Evolutionary conservation across 2,797 vertebrate genomes (phyloP), one percentile per base, ranked within the genome.

Genomic region (Myotis vivesi): DNA sequence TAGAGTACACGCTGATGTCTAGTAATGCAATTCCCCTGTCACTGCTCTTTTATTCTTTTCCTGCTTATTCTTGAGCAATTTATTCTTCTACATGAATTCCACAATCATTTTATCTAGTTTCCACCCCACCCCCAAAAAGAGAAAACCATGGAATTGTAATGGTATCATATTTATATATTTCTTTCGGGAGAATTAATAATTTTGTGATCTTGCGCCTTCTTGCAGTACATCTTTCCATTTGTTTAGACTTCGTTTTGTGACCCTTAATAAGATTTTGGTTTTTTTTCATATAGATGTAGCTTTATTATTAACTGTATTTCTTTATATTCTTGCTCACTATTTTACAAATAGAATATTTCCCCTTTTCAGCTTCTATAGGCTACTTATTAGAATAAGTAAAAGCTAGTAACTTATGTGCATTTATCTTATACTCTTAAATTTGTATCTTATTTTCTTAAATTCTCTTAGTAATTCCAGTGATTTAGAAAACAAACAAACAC

Each of bases 321-420:
- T 73, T 84, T 15, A 25, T 62, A 33, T 20, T 76, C 92, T 92
- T 92, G 33, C 53, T 93, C 73, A 51, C n/a, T 89, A 22, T 62
- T 82, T 92, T 79, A 33, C 64, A n/a, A 81, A 33, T 66, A 64
- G 59, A 68, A 46, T 77, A 80, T 36, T 85, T 92, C 49, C 44
- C 55, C 16, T 73, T 92, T 90, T 96, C 23, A 28, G 76, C 59
- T 80, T 92, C 28, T 76, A 7, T 71, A 25, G 91, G 28, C 20
- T 87, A 83, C 82, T 68, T 80, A 33, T 85, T 46, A 73, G 20
- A 85, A 80, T 84, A 80, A 55, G 89, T n/a, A 55, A 86, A 77
- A 90, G 33, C 51, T 55, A 89, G 33, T 51, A 10, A 82, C 30
- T 80, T 49, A 62, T 25, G 4, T 82, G 17, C 57, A 59, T 57